Percentiles rank a stretch among this genome's conserved stretches.
Conservation (phyloP, 1,140 invertebrate genomes). For the Adelges cooleyi region DNA sequence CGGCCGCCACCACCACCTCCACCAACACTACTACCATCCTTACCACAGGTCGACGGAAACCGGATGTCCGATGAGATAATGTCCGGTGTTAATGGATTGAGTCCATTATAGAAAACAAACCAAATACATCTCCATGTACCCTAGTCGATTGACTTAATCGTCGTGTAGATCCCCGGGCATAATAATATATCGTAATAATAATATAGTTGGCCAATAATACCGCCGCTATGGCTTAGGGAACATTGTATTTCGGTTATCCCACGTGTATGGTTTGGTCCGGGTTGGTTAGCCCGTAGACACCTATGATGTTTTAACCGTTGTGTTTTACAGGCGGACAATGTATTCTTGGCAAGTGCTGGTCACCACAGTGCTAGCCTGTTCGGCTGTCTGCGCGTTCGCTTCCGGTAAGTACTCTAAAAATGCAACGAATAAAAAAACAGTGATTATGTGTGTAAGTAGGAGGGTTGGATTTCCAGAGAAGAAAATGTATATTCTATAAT, state of each 20-base stretch:
- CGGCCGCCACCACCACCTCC: too few relatives aligned
- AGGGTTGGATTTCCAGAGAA: too few relatives aligned
- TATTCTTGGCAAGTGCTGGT: constrained; percentile 22
- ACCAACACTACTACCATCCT: too few relatives aligned
- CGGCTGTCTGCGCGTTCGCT: constrained; percentile 25
- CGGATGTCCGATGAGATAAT: background rate
- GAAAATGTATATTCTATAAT: too few relatives aligned
- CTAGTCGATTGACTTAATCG: too few relatives aligned
- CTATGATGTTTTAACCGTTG: constrained; percentile 11
- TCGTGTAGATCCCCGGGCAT: too few relatives aligned
- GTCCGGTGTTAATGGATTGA: background rate
- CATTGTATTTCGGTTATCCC: too few relatives aligned
- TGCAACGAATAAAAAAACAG: background rate
- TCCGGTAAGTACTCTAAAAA: constrained; percentile 1
- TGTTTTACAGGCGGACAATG: constrained; percentile 25
- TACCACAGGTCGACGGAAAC: constrained; percentile 2
- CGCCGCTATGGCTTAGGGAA: too few relatives aligned
- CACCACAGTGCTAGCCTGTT: constrained; percentile 13
- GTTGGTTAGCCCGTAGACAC: background rate
- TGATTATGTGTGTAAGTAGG: constrained; percentile 22
- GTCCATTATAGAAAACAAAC: too few relatives aligned
- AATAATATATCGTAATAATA: too few relatives aligned
- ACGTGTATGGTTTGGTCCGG: constrained; percentile 5
- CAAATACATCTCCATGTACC: background rate
- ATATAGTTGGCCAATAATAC: too few relatives aligned